Conservation (phyloP, 1,140 invertebrate species). For the Chironomus tepperi region DNA sequence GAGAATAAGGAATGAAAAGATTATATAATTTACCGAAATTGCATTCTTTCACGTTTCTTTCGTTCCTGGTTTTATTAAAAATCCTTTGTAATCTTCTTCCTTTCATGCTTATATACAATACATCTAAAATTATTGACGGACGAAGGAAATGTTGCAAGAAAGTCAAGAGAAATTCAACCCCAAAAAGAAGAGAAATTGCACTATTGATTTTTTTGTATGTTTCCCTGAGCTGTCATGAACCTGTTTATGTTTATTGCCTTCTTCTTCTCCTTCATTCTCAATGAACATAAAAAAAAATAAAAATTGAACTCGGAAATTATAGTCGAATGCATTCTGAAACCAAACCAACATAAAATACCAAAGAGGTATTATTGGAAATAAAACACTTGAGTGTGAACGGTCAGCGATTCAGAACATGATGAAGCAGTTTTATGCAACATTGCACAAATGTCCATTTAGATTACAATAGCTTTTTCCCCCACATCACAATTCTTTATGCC, state of each 20-base stretch:
- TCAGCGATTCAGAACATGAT: conserved; percentile 12
- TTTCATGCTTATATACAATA: too few relatives aligned
- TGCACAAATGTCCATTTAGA: conserved; percentile 10
- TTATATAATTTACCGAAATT: not conserved
- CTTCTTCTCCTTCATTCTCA: not conserved
- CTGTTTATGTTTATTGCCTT: conserved; percentile 12
- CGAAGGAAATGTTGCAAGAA: too few relatives aligned
- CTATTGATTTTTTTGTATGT: not conserved
- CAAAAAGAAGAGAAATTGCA: not conserved
- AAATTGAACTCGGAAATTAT: not conserved
- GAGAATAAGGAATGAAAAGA: too few relatives aligned
- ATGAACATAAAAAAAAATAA: not conserved
- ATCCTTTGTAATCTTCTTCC: not conserved
- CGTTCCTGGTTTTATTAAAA: not conserved
- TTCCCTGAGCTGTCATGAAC: conserved; percentile 5
- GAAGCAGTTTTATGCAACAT: conserved; percentile 7
- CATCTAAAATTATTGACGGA: too few relatives aligned
- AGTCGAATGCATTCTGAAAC: not conserved
- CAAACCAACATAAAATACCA: not conserved
- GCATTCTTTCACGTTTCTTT: conserved; percentile 12
- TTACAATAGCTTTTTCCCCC: not conserved
- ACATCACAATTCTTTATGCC: not conserved
- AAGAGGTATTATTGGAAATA: not conserved
- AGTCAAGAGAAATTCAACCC: not conserved
- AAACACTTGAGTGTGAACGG: conserved; percentile 11